These are phyloP conservation scores for Tinea trinotella DNA, from an alignment of 2,888 invertebrate species.

Conservation along the genomic window DNA sequence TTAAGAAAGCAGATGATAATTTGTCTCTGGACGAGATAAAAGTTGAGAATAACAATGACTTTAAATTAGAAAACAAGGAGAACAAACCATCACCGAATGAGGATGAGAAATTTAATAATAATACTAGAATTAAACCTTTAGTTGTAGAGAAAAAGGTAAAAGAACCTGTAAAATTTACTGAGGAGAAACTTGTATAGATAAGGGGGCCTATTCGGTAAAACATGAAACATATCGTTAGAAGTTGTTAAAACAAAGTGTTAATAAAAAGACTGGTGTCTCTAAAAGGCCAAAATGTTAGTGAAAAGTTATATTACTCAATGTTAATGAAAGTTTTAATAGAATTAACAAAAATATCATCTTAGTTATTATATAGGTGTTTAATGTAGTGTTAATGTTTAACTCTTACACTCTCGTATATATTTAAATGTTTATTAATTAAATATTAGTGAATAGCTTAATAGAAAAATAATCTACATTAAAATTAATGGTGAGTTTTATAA, in stretches of 20 bases:
- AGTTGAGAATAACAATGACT: slow-evolving; percentile 49
- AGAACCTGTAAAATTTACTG: slow-evolving; percentile 47
- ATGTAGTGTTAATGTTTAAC: no score
- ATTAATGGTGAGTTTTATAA: no score
- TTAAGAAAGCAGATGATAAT: slow-evolving; percentile 48
- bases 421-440: no score
- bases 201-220: slow-evolving; percentile 3
- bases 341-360: neutral
- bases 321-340: neutral
- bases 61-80: slow-evolving; percentile 29
- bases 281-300: slow-evolving; percentile 24
- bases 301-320: neutral
- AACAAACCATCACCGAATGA: slow-evolving; percentile 23
- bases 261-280: slow-evolving; percentile 42
- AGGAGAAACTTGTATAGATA: slow-evolving; percentile 58
- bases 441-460: no score
- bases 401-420: no score
- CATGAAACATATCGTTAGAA: slow-evolving; percentile 44
- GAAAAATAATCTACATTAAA: no score
- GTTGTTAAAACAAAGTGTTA: slow-evolving; percentile 32
- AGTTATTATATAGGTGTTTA: no score
- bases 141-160: no score
- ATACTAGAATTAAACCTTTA: slow-evolving; percentile 29
- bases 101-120: slow-evolving; percentile 50
- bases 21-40: slow-evolving; percentile 30